phyloP scores from a whole-genome alignment of 2,113 vertebrate genomes.

The Coreoperca whiteheadi region DNA sequence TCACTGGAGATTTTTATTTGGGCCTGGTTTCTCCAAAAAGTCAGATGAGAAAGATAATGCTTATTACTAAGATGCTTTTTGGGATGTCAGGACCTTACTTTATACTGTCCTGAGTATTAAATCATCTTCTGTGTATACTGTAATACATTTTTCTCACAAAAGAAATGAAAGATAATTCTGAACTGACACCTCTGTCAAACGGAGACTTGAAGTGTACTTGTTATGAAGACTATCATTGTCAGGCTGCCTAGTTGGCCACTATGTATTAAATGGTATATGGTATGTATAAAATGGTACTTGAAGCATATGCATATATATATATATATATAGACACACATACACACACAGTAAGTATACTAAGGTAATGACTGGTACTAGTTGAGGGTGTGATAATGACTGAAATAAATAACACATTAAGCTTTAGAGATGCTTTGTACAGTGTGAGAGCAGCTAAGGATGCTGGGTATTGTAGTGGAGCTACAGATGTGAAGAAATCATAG shows the following conservation, averaged over 20 bases:
- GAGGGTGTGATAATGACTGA: slow-evolving; percentile 59
- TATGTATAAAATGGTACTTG: slow-evolving; percentile 76
- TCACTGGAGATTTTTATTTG: slow-evolving; percentile 38
- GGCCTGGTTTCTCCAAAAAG: slow-evolving; percentile 28
- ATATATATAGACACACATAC: background rate
- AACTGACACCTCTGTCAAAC: slow-evolving; percentile 43
- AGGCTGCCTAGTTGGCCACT: slow-evolving; percentile 72
- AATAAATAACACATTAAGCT: slow-evolving; percentile 61
- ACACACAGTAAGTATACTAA: slow-evolving; percentile 34
- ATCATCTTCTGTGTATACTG: slow-evolving; percentile 24
- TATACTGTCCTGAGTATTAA: slow-evolving; percentile 36
- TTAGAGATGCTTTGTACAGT: slow-evolving; percentile 70
- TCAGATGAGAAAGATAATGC: background rate
- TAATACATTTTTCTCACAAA: slow-evolving; percentile 16
- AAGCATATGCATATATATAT: slow-evolving; percentile 49
- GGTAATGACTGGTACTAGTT: slow-evolving; percentile 69
- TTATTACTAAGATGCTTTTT: slow-evolving; percentile 28
- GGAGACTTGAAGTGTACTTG: slow-evolving; percentile 67
- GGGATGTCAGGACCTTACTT: slow-evolving; percentile 18
- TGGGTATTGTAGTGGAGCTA: slow-evolving; percentile 62
- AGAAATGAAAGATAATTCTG: slow-evolving; percentile 31
- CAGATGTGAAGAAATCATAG: slow-evolving; percentile 67
- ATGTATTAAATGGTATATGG: slow-evolving; percentile 65
- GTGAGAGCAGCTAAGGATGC: slow-evolving; percentile 64
- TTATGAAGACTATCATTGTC: slow-evolving; percentile 71